These are phyloP conservation scores for Sinocyclocheilus maitianheensis DNA, from an alignment of 2,113 vertebrate genomes.

Conservation along the genomic window DNA sequence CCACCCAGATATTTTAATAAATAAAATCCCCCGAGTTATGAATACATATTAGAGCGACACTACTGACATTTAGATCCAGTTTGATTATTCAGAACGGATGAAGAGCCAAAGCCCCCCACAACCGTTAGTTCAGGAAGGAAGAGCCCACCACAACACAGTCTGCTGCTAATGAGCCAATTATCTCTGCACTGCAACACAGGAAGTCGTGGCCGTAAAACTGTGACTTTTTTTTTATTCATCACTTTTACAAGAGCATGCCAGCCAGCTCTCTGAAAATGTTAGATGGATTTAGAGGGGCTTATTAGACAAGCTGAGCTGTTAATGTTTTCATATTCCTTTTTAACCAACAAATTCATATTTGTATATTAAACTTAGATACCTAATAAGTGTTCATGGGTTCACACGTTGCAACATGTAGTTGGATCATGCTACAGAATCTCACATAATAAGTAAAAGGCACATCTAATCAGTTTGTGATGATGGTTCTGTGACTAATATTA, in stretches of 20 bases:
- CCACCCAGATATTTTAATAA: constrained; percentile 33
- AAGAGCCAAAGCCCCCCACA: constrained; percentile 37
- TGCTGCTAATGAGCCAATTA: constrained; percentile 59
- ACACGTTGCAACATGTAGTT: not conserved
- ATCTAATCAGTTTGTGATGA: not conserved
- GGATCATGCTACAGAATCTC: not conserved
- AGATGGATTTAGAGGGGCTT: constrained; percentile 9
- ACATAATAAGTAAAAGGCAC: not conserved
- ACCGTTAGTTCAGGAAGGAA: constrained; percentile 56
- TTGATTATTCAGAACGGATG: constrained; percentile 28
- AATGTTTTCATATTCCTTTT: not conserved
- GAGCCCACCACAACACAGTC: constrained; percentile 50
- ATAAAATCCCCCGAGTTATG: constrained; percentile 9
- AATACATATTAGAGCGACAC: constrained; percentile 41
- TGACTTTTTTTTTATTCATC: constrained; percentile 46
- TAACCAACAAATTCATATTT: not conserved
- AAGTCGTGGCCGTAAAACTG: constrained; percentile 34
- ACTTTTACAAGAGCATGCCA: constrained; percentile 36
- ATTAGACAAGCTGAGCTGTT: not conserved
- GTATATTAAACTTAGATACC: not conserved
- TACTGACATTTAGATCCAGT: constrained; percentile 50
- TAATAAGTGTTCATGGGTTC: not conserved
- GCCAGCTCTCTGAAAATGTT: not conserved
- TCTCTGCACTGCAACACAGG: constrained; percentile 55
- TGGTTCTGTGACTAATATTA: not conserved